A percentile compares a stretch with the other conserved stretches of the same genome.
These are phyloP conservation scores for Aphis craccivora DNA, from an alignment of 1,140 invertebrate genomes.

Conservation along the genomic window DNA sequence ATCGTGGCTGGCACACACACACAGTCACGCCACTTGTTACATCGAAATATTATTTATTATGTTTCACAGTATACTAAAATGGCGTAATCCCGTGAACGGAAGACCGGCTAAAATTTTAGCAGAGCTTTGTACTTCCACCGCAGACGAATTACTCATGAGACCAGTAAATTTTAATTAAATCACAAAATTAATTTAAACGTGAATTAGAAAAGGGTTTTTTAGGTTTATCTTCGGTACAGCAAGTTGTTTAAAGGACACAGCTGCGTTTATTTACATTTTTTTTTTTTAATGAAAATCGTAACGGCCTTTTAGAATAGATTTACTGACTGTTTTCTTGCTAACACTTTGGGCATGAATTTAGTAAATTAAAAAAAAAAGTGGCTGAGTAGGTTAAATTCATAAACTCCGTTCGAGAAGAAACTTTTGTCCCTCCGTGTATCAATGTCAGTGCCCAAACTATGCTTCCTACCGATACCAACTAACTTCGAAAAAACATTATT, in stretches of 20 bases:
- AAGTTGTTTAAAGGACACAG: background rate
- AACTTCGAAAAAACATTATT: background rate
- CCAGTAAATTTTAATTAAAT: conserved; percentile 41
- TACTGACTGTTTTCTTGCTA: background rate
- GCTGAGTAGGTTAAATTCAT: background rate
- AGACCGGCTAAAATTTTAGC: background rate
- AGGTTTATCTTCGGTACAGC: background rate
- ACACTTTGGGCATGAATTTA: background rate
- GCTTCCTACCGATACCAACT: background rate
- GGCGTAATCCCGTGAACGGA: background rate
- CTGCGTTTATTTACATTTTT: background rate
- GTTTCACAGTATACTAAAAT: background rate
- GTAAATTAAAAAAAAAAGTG: conserved; percentile 12
- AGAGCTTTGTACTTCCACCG: background rate
- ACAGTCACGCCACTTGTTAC: background rate
- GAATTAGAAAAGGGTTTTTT: conserved; percentile 3
- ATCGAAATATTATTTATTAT: conserved; percentile 16
- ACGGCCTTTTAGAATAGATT: background rate
- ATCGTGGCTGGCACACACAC: background rate
- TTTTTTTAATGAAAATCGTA: background rate
- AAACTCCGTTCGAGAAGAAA: background rate
- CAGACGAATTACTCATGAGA: background rate
- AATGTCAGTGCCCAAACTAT: background rate
- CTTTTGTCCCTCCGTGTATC: background rate
- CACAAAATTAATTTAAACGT: background rate